phyloP scores from a whole-genome alignment of 2,888 invertebrate genomes.

The Trissolcus brochymenae region DNA sequence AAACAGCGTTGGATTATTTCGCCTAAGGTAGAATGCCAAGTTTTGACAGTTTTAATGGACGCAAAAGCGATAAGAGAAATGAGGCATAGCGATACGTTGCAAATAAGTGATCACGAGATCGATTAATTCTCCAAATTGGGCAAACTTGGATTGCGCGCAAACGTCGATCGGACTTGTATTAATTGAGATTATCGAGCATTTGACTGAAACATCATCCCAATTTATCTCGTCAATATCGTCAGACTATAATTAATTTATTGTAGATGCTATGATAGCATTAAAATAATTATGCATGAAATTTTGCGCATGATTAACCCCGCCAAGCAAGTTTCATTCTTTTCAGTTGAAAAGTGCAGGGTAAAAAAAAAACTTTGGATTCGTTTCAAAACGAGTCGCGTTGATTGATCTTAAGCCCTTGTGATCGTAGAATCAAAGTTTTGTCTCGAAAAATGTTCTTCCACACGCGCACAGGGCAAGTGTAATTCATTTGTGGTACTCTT shows the following conservation, averaged over 20 bases:
- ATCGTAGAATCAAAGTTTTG: constrained; percentile 34
- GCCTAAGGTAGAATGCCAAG: constrained; percentile 35
- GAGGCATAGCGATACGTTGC: constrained; percentile 41
- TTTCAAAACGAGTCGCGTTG: constrained; percentile 7
- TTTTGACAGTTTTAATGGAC: constrained; percentile 50
- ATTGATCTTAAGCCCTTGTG: constrained; percentile 12
- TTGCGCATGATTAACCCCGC: no score
- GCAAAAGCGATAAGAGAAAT: constrained; percentile 46
- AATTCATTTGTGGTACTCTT: constrained; percentile 41
- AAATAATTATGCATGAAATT: constrained; percentile 8
- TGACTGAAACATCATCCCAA: constrained; percentile 60
- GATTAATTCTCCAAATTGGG: constrained; percentile 43
- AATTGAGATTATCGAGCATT: constrained; percentile 71
- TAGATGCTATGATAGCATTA: constrained; percentile 18
- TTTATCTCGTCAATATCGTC: constrained; percentile 35
- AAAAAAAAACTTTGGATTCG: not conserved
- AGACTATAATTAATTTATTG: constrained; percentile 34
- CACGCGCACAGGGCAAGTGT: constrained; percentile 26
- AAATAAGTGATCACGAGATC: constrained; percentile 49
- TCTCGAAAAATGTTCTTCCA: constrained; percentile 11
- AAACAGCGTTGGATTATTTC: constrained; percentile 32
- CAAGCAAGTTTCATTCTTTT: no score
- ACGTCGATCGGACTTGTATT: constrained; percentile 63
- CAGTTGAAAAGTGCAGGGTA: not conserved
- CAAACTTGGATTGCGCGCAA: constrained; percentile 52